phyloP scores from a whole-genome alignment of 2,797 vertebrate genomes.

The Falco naumanni region DNA sequence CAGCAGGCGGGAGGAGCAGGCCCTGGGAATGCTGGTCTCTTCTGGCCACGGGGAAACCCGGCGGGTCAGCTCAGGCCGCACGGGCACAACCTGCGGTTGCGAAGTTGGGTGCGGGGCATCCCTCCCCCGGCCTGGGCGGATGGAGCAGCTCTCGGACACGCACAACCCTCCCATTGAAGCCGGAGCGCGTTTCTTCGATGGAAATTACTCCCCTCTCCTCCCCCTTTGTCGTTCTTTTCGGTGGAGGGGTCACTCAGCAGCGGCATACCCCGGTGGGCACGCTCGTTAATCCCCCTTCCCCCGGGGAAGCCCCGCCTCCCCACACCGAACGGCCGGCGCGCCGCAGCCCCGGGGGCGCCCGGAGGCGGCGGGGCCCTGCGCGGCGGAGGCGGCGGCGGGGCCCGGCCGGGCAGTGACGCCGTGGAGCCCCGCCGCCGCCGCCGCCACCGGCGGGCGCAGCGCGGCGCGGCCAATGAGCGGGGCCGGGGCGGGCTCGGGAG shows the following conservation, averaged over 20 bases:
- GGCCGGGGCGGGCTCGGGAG: slow-evolving; percentile 62
- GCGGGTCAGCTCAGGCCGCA: neutral
- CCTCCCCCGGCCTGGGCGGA: neutral
- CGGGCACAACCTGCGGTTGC: neutral
- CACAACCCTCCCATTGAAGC: neutral
- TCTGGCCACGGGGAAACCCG: neutral
- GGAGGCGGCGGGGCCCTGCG: neutral
- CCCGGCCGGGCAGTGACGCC: neutral
- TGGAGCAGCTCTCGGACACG: neutral
- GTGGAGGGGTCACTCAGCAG: too few species aligned
- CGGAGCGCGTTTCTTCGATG: fast-evolving
- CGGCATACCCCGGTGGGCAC: fast-evolving
- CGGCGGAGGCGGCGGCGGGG: neutral
- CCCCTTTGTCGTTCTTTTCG: neutral
- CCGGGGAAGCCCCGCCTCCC: neutral
- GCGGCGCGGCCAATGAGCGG: slow-evolving; percentile 69
- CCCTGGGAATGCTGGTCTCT: neutral
- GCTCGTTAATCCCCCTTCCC: fast-evolving
- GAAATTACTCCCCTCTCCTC: neutral
- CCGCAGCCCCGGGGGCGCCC: neutral
- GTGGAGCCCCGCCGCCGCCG: neutral
- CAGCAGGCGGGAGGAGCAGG: neutral
- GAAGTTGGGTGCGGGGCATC: neutral
- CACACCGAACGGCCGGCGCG: neutral
- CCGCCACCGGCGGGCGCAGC: neutral